Conservation (phyloP, 2,888 invertebrate genomes). For the Hylaea fasciaria region DNA sequence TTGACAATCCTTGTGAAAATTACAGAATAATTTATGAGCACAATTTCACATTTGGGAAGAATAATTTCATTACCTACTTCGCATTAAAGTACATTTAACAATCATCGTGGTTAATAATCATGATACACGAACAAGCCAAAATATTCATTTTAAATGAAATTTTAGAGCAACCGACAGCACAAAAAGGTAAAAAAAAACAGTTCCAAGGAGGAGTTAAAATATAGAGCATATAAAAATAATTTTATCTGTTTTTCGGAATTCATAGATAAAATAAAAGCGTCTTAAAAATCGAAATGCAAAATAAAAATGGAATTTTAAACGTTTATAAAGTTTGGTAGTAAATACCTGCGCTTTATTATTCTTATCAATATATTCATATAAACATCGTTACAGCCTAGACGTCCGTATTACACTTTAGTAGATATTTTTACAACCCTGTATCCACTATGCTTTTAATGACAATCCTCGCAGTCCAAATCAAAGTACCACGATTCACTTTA, state of each 20-base stretch:
- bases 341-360: slow-evolving; percentile 71
- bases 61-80: slow-evolving; percentile 52
- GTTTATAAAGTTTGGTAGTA: slow-evolving; percentile 65
- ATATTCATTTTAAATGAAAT: slow-evolving; percentile 41
- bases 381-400: slow-evolving; percentile 79
- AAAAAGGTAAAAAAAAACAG: slow-evolving; percentile 18
- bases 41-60: slow-evolving; percentile 76
- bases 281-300: slow-evolving; percentile 69
- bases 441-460: slow-evolving; percentile 82
- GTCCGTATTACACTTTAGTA: slow-evolving; percentile 77
- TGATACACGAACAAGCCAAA: slow-evolving; percentile 37
- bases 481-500: slow-evolving; percentile 51
- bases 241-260: slow-evolving; percentile 63
- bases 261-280: slow-evolving; percentile 54
- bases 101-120: slow-evolving; percentile 34
- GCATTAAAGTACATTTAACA: slow-evolving; percentile 41
- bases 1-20: slow-evolving; percentile 79
- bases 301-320: slow-evolving; percentile 72
- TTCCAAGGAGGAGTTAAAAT: slow-evolving; percentile 26
- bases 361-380: slow-evolving; percentile 81
- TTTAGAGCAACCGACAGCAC: slow-evolving; percentile 32
- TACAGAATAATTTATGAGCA: slow-evolving; percentile 80
- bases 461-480: slow-evolving; percentile 67
- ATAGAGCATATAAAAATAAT: slow-evolving; percentile 65
- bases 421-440: slow-evolving; percentile 85